Base-by-base conservation (phyloP, 2,113 vertebrate genomes). In the Percina caprodes region DNA sequence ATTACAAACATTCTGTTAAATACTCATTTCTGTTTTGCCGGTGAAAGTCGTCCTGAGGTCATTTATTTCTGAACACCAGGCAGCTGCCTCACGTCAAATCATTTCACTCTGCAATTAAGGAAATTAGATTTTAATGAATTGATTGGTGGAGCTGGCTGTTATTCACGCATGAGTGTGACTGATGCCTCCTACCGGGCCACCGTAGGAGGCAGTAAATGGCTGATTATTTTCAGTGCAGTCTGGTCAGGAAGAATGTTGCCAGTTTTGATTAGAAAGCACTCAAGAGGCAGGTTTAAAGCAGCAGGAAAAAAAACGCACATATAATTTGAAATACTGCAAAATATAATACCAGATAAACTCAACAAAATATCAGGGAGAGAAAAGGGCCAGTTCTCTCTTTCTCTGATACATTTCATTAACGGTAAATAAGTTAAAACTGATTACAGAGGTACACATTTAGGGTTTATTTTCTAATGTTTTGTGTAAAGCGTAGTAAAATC, bases 121-220 rank as follows among this genome's bases (percentile, higher is more conserved):
- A 79, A 86, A 91, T 91, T 74, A 46, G 49, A 74, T 82, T 73
- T 86, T 82, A 77, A 90, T 91, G 26, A 81, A 87, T 35, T 63
- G 80, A 86, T 80, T 75, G 77, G 58, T 33, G 45, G 73, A 55
- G 74, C 74, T 26, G 82, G 30, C 75, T 18, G 70, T 71, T 71
- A 18, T 33, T 81, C 60, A 30, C 26, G 55, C 86, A 52, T 82
- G 69, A 73, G 55, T 65, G 75, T 13, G 70, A 74, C 48, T 10
- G 48, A 79, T 74, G 85, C 74, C 52, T 58, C 65, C 14, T 23
- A 21, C 24, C 24, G 14, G 49, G 79, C 77, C 51, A 23, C 71
- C 18, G 21, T 72, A 56, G 67, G 79, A 51, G 26, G 48, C 46
- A n/a, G 12, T 60, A 46, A 60, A 54, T 67, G 56, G 1, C 33